phyloP scores from a whole-genome alignment of 2,888 invertebrate genomes.

The Drosophila suboccidentalis region DNA sequence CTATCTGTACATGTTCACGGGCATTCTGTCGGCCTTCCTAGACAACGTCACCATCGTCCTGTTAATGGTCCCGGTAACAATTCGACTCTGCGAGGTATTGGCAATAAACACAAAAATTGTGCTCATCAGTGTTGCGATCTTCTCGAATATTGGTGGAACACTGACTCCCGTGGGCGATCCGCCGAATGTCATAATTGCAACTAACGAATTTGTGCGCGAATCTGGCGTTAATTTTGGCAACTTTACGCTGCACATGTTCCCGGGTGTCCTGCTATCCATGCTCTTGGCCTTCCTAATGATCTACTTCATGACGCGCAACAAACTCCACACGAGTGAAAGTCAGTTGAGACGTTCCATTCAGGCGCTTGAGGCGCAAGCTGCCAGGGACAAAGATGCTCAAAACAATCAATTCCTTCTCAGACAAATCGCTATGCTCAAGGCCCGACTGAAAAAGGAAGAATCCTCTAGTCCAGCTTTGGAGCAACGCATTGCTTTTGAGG shows the following conservation, averaged over 20 bases:
- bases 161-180: slow-evolving; percentile 13
- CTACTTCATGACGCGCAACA: slow-evolving; percentile 5
- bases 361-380: neutral
- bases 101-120: slow-evolving; percentile 1
- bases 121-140: slow-evolving; percentile 7
- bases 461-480: too few relatives aligned
- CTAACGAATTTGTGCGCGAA: neutral
- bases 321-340: neutral
- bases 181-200: slow-evolving; percentile 7
- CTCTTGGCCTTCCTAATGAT: slow-evolving; percentile 1
- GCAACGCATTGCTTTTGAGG: neutral
- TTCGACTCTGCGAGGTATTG: slow-evolving; percentile 12
- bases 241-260: slow-evolving; percentile 7
- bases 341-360: slow-evolving; percentile 4
- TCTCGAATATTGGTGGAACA: slow-evolving; percentile 24
- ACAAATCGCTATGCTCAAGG: neutral
- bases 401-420: neutral
- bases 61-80: slow-evolving; percentile 11
- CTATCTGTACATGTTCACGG: slow-evolving; percentile 14
- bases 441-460: neutral
- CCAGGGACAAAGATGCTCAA: neutral
- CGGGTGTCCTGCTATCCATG: slow-evolving; percentile 2
- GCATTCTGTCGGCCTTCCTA: slow-evolving; percentile 9
- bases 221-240: neutral
- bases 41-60: slow-evolving; percentile 10